These are phyloP conservation scores for Karalla daura DNA, from an alignment of 2,797 vertebrate genomes.

Conservation along the genomic window DNA sequence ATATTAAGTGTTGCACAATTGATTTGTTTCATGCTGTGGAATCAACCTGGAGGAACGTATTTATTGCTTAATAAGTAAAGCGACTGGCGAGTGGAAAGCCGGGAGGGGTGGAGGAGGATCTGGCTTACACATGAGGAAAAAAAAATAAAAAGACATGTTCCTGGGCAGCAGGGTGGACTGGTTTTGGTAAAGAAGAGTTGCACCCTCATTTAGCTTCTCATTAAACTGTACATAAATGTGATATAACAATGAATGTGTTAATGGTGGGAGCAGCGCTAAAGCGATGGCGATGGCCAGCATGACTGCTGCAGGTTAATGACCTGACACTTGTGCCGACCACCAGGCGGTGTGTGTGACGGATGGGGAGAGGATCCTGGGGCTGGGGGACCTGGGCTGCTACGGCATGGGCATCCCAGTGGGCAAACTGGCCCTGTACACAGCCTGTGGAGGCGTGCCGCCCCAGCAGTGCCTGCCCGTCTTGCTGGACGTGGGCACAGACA, in stretches of 20 bases:
- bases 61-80: constrained; percentile 34
- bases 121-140: constrained; percentile 44
- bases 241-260: not conserved
- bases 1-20: constrained; percentile 50
- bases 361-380: constrained; percentile 95
- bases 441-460: constrained; percentile 93
- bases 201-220: constrained; percentile 19
- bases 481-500: constrained; percentile 97
- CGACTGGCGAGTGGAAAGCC: constrained; percentile 43
- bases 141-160: constrained; percentile 35
- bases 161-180: constrained; percentile 25
- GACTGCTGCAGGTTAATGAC: not conserved
- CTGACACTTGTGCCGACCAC: constrained; percentile 38
- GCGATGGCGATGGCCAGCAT: not conserved
- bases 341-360: constrained; percentile 97
- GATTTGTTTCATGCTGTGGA: constrained; percentile 40
- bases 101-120: constrained; percentile 41
- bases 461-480: constrained; percentile 93
- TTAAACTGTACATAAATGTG: constrained; percentile 8
- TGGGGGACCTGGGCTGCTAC: constrained; percentile 95
- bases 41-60: constrained; percentile 28
- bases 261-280: not conserved
- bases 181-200: constrained; percentile 25
- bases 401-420: constrained; percentile 99
- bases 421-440: constrained; percentile 96